These are phyloP conservation scores for Spheniscus humboldti DNA, from an alignment of 2,797 vertebrate genomes.

Conservation along the genomic window DNA sequence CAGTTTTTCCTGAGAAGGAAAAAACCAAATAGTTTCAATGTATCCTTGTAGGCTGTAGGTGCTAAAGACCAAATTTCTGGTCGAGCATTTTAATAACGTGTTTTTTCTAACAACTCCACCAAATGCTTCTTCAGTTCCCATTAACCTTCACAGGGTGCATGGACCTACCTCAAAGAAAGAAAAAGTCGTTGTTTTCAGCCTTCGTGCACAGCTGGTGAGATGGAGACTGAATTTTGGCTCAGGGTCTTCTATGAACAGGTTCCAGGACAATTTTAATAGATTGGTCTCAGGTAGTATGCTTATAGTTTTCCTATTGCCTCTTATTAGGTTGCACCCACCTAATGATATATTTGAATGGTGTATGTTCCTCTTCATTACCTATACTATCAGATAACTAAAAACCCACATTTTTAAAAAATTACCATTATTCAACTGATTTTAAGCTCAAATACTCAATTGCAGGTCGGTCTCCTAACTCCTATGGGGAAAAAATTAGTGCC, in stretches of 20 bases:
- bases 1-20: not conserved
- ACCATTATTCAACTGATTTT: not conserved
- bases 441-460: not conserved
- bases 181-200: not conserved
- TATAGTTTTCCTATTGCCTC: not conserved
- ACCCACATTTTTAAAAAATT: not conserved
- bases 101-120: not conserved
- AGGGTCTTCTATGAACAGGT: not conserved
- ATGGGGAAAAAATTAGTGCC: not conserved
- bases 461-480: not conserved
- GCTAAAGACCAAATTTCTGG: not conserved
- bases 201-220: not conserved
- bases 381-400: not conserved
- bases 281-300: not conserved
- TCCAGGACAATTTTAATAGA: not conserved
- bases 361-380: not conserved
- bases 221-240: not conserved
- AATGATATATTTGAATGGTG: not conserved
- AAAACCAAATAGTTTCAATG: not conserved
- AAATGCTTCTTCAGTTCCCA: not conserved
- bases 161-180: not conserved
- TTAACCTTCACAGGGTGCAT: not conserved
- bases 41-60: not conserved
- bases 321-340: not conserved
- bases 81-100: not conserved